These are phyloP conservation scores for Podarcis siculus DNA, from an alignment of 2,797 vertebrate species.

Conservation along the genomic window DNA sequence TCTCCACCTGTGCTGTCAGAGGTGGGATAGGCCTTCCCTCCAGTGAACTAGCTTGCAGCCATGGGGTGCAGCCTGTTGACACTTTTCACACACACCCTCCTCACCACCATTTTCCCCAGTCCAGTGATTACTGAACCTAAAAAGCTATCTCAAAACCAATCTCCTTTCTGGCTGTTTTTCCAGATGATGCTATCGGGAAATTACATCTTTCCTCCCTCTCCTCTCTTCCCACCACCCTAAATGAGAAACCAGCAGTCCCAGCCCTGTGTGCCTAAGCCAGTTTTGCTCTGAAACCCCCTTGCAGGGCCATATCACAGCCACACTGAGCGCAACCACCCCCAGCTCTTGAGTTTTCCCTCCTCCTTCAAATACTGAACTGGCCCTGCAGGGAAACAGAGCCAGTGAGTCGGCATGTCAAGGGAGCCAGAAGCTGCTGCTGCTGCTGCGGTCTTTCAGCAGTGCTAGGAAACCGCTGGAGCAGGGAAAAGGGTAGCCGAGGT, in stretches of 20 bases:
- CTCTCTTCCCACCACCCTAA: neutral
- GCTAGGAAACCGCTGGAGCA: neutral
- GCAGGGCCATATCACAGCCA: too few relatives aligned
- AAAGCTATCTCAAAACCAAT: neutral
- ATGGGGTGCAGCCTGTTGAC: too few relatives aligned
- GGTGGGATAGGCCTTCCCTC: neutral
- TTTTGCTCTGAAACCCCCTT: neutral
- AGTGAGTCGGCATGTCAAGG: neutral
- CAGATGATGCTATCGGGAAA: neutral
- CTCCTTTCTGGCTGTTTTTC: neutral
- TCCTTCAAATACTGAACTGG: neutral
- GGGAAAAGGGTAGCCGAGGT: neutral
- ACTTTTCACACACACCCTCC: neutral
- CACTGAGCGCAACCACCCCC: neutral
- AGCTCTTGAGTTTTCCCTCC: neutral
- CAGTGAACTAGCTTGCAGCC: neutral
- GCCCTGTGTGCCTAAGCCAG: neutral
- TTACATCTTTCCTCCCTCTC: neutral
- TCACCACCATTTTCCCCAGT: neutral
- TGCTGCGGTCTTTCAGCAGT: neutral
- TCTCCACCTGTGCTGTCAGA: neutral
- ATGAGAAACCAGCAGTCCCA: neutral
- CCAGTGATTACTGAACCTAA: neutral
- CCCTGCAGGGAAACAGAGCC: neutral
- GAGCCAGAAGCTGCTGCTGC: neutral